Evolutionary conservation across 2,113 vertebrate genomes (phyloP), one percentile per base, ranked within the genome.

Genomic region (Atractosteus spatula): DNA sequence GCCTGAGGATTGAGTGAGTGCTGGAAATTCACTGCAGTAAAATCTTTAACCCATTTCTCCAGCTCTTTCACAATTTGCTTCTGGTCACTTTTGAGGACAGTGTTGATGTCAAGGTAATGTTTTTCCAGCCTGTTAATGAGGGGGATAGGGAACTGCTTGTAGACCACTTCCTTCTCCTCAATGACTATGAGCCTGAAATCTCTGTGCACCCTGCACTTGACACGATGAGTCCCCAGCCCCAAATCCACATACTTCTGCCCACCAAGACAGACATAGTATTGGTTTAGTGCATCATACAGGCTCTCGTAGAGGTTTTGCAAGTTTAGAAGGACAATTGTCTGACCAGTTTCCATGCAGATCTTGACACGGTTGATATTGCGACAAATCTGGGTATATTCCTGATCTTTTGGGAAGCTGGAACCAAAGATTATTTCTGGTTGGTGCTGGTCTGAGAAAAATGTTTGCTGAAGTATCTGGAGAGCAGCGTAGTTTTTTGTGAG

Each of bases 101-200:
- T 96, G 71, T 86, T 84, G 68, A 97, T 91, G 80, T 98, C 97
- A 81, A 99, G 80, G 78, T 94, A 98, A 86, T 99, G 97, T 79
- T 99, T 99, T 76, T 99, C 97, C 75, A 99, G 90, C n/a, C 97
- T 91, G 89, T 99, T 99, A 80, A 99, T 96, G 43, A 99, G 89
- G 0, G 97, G 97, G 72, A 98, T 94, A 54, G 97, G 97, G 55
- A 99, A 99, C 62, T 94, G 93, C 65, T 85, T 88, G 75, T 97
- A 96, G 4, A 99, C 97, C 7, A 97, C 90, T 0, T 95, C 93
- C 64, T 87, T 97, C 85, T 99, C 97, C 62, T 99, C 97, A 3
- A 99, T 94, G 78, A 99, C 96, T 0, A 99, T 91, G 41, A 99
- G 74, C 56, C 94, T 88, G 82, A 99, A 99, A 70, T 89, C 81